Percentiles rank a stretch among this genome's conserved stretches.
Conservation (phyloP, 2,888 invertebrate species). For the Allolobophora icterica region DNA sequence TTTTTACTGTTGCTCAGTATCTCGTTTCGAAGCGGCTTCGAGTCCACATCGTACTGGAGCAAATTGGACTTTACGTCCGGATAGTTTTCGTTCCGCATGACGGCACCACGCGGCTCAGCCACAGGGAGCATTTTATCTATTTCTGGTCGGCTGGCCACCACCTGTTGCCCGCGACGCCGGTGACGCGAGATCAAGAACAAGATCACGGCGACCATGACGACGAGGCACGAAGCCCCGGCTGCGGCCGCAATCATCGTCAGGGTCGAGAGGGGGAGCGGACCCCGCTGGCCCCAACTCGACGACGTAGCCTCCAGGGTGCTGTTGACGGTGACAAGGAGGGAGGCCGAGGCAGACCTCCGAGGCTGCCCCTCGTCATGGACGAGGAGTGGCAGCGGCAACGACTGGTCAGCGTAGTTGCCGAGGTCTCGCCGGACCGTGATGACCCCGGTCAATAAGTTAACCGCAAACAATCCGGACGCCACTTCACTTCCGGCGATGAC, state of each 20-base stretch:
- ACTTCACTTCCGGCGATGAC: slow-evolving; percentile 43
- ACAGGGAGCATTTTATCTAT: not conserved
- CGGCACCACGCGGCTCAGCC: not conserved
- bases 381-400: slow-evolving; percentile 75
- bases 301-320: not conserved
- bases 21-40: not conserved
- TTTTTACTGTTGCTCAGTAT: not conserved
- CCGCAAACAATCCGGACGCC: slow-evolving; percentile 61
- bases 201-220: not conserved
- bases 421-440: slow-evolving; percentile 54
- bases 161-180: not conserved
- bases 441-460: slow-evolving; percentile 64
- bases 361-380: slow-evolving; percentile 77
- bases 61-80: slow-evolving; percentile 22
- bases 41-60: not conserved
- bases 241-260: not conserved
- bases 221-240: not conserved
- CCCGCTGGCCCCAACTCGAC: not conserved
- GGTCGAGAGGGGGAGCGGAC: not conserved
- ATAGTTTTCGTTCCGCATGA: not conserved
- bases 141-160: not conserved
- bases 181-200: not conserved
- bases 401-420: not conserved
- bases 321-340: slow-evolving; percentile 7
- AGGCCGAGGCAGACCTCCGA: slow-evolving; percentile 1